phyloP scores from a whole-genome alignment of 2,888 invertebrate species.

The Laspeyria flexula region DNA sequence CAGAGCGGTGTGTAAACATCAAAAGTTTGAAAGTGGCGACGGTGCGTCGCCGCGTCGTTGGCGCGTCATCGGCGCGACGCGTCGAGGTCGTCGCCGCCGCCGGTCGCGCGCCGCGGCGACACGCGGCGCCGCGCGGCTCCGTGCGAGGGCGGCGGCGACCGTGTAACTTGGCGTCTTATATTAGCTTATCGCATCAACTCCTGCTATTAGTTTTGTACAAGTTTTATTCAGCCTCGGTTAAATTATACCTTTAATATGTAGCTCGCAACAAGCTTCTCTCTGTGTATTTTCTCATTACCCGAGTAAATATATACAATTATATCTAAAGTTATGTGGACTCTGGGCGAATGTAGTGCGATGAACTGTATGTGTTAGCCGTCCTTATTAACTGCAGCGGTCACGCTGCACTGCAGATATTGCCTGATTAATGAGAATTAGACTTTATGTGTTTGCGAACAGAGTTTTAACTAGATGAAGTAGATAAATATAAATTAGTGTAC shows the following conservation, averaged over 20 bases:
- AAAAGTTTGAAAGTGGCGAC: conserved; percentile 69
- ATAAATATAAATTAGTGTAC: too few relatives aligned
- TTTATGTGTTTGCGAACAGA: conserved; percentile 21
- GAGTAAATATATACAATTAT: conserved; percentile 41
- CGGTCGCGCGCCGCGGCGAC: conserved; percentile 36
- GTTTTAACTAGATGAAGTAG: conserved; percentile 14
- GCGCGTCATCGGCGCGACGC: conserved; percentile 19
- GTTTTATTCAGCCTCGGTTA: conserved; percentile 39
- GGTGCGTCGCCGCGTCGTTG: conserved; percentile 47
- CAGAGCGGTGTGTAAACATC: conserved; percentile 73
- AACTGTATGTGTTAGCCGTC: conserved; percentile 41
- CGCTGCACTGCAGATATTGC: conserved; percentile 37
- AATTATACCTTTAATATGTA: conserved; percentile 32
- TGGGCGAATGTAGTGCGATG: conserved; percentile 40
- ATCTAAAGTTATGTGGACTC: conserved; percentile 30
- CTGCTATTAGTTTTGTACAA: conserved; percentile 41
- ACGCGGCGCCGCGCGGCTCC: neutral
- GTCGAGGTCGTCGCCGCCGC: neutral
- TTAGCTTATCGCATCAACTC: conserved; percentile 44
- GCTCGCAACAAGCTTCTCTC: conserved; percentile 11
- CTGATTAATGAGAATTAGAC: conserved; percentile 38
- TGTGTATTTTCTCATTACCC: conserved; percentile 30
- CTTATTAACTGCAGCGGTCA: conserved; percentile 49
- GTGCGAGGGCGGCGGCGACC: conserved; percentile 6
- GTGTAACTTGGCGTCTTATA: conserved; percentile 41